Base-by-base conservation (phyloP, 2,113 vertebrate genomes). In the Bettongia penicillata region DNA sequence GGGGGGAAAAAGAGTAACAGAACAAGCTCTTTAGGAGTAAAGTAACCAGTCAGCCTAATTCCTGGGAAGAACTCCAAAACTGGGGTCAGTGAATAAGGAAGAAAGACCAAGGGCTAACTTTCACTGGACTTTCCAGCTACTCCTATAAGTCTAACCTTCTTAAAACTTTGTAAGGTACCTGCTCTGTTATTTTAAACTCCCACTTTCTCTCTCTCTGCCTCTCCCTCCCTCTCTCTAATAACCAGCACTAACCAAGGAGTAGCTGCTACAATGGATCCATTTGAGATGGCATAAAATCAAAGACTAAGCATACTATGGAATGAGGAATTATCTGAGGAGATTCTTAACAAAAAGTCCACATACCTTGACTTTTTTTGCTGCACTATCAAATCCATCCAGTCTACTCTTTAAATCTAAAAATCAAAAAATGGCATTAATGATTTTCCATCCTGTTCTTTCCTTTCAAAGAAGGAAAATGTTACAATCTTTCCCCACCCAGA, bases 321-420 rank as follows among this genome's bases (percentile, higher is more conserved):
- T 43, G 89, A 57, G 77, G 93, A 53, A 51, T 22, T 52, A 57
- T 92, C 53, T 68, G 49, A 49, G 22, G 0, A 55, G 1, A 28
- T 11, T 53, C 53, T 68, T 90, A 90, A 94, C 55, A 68, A 48
- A 16, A 95, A 94, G 91, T 3, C 37, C 47, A 94, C 93, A 93
- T 98, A 99, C 99, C 99, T 99, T 93, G 94, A 98, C 98, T 90
- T 98, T 98, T 90, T 96, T 97, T 94, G 93, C 94, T 97, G 98
- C 97, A 2, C 97, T 95, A 95, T 97, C 98, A 95, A 98, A 97
- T 57, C 98, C 98, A 98, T 99, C 99, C 97, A 98, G 95, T 61
- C 98, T 98, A 95, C 94, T 99, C 96, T 99, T 99, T 97, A 99
- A 98, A 93, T 99, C 99, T 99, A 97, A 94, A 92, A 97, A 94